Percentiles rank a stretch among this genome's conserved stretches.
Evolutionary conservation across 2,888 invertebrate species (phyloP).

Genomic region (Oligia fasciuncula): DNA sequence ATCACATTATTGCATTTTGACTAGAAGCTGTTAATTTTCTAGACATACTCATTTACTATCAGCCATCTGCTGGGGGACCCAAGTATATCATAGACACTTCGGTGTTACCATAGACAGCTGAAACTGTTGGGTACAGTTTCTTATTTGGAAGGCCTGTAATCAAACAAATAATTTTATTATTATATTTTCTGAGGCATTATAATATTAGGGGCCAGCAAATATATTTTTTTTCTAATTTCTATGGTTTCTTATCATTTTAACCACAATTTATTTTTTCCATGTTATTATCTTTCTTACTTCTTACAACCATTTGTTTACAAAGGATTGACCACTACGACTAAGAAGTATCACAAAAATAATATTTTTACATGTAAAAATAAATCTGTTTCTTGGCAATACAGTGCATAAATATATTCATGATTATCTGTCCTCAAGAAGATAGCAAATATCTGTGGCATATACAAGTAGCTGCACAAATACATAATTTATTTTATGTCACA

Average conservation of each 20-base stretch:
- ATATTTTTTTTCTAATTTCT: neutral
- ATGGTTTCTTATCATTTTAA: slow-evolving; percentile 4
- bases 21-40: slow-evolving; percentile 70
- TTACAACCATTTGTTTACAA: neutral
- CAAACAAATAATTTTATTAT: slow-evolving; percentile 13
- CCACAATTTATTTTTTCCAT: too few species aligned
- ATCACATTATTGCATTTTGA: slow-evolving; percentile 75
- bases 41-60: slow-evolving; percentile 81
- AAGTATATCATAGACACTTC: slow-evolving; percentile 99
- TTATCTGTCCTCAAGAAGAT: too few species aligned
- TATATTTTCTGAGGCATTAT: neutral
- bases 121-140: slow-evolving; percentile 98
- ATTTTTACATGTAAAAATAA: neutral
- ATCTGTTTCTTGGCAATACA: neutral
- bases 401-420: neutral
- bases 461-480: neutral
- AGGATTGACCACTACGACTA: neutral
- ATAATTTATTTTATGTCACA: neutral
- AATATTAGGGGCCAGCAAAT: neutral
- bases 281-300: neutral
- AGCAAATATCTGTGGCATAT: neutral
- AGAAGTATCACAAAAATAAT: neutral
- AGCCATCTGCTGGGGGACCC: slow-evolving; percentile 98
- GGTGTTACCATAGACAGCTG: slow-evolving; percentile 99
- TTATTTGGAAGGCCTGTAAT: slow-evolving; percentile 96